Conservation (phyloP, 2,797 vertebrate species). For the Dendrocincla tyrannina region DNA sequence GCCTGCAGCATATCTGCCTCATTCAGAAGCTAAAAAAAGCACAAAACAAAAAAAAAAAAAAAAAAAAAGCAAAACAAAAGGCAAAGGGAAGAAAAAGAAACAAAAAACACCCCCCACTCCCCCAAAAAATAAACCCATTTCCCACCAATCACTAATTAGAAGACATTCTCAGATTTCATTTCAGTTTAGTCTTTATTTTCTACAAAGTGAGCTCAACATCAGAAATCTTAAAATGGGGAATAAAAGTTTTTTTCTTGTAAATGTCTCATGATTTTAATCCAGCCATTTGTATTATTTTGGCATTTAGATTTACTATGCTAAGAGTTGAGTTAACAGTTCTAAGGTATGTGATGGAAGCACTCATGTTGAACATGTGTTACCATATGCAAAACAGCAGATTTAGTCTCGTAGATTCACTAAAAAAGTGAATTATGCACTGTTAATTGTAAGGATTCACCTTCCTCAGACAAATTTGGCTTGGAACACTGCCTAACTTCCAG, state of each 20-base stretch:
- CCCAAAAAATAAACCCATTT: neutral
- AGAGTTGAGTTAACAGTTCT: neutral
- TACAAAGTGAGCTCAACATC: neutral
- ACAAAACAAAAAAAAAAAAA: no score
- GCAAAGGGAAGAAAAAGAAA: neutral
- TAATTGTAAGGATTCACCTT: slow-evolving; percentile 31
- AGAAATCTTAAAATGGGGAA: neutral
- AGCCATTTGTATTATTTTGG: neutral
- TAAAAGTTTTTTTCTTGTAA: neutral
- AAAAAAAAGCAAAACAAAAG: neutral
- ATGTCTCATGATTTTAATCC: neutral
- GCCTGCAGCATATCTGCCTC: neutral
- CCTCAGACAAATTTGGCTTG: neutral
- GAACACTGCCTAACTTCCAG: neutral
- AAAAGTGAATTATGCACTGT: neutral
- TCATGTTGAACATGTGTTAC: neutral
- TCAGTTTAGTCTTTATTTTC: neutral
- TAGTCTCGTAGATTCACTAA: neutral
- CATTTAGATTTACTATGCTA: neutral
- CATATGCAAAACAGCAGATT: neutral
- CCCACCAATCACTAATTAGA: neutral
- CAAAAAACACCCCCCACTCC: neutral
- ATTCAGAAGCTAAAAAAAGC: neutral
- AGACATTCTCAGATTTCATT: neutral
- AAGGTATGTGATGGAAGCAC: neutral